These are phyloP conservation scores for Gymnorhina tibicen DNA, from an alignment of 2,113 vertebrate genomes.

Conservation along the genomic window DNA sequence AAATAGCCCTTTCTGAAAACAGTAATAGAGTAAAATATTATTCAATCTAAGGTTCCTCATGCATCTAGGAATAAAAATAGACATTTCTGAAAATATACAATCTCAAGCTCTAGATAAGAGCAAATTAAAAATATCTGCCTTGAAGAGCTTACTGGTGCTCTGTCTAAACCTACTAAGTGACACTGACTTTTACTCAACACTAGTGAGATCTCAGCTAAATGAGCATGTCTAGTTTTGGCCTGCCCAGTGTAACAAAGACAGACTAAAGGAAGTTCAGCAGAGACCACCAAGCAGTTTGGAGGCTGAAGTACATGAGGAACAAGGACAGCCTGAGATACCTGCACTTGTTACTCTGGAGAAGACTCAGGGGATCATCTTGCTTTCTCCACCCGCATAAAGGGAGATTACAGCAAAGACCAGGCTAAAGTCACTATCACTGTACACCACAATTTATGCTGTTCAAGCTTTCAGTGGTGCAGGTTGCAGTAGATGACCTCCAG, in stretches of 20 bases:
- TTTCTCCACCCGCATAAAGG: not conserved
- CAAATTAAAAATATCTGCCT: not conserved
- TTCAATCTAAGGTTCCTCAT: not conserved
- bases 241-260: not conserved
- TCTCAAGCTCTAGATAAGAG: not conserved
- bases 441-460: not conserved
- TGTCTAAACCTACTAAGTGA: not conserved
- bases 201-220: not conserved
- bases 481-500: not conserved
- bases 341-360: not conserved
- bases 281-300: not conserved
- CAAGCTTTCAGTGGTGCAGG: not conserved
- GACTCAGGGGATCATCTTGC: fast-evolving
- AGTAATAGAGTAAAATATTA: not conserved
- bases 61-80: not conserved
- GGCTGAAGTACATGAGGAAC: not conserved
- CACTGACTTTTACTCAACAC: not conserved
- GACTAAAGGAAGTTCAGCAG: not conserved
- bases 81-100: not conserved
- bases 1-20: not conserved
- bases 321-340: not conserved
- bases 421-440: not conserved
- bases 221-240: not conserved
- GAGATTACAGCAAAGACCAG: not conserved
- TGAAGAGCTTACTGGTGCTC: not conserved